phyloP scores from a whole-genome alignment of 2,113 vertebrate genomes.

The Gymnorhina tibicen region DNA sequence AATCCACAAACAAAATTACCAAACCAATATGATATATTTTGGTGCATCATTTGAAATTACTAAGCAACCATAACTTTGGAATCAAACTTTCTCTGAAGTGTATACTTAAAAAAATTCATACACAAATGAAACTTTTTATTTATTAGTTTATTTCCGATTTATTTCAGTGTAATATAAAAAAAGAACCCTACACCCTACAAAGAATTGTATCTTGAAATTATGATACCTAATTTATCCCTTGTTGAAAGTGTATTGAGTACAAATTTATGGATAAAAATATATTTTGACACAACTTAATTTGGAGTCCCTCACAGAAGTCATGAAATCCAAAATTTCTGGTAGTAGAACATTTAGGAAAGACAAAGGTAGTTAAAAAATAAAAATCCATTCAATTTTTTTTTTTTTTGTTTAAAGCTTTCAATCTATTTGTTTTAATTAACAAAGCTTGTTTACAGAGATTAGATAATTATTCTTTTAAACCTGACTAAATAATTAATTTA shows the following conservation, averaged over 20 bases:
- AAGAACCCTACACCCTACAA: fast-evolving
- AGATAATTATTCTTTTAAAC: slow-evolving; percentile 26
- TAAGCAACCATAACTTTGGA: background rate
- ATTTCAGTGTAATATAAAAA: background rate
- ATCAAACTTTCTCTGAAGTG: background rate
- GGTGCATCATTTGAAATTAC: background rate
- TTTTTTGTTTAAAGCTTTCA: background rate
- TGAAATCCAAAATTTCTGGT: background rate
- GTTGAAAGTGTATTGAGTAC: background rate
- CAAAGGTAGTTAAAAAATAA: background rate
- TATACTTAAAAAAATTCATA: background rate
- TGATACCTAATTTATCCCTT: background rate
- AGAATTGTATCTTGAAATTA: background rate
- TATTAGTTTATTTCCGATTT: background rate
- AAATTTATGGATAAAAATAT: background rate
- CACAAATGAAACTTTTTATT: background rate
- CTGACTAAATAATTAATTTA: slow-evolving; percentile 1
- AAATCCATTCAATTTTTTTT: background rate
- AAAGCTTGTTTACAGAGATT: background rate
- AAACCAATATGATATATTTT: background rate
- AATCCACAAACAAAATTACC: background rate
- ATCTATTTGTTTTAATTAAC: background rate
- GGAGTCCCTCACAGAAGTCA: background rate
- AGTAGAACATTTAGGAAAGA: background rate
- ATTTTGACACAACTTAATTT: background rate